Percentiles rank a stretch among this genome's conserved stretches.
Conservation (phyloP, 2,888 invertebrate species). For the Sesia bembeciformis region DNA sequence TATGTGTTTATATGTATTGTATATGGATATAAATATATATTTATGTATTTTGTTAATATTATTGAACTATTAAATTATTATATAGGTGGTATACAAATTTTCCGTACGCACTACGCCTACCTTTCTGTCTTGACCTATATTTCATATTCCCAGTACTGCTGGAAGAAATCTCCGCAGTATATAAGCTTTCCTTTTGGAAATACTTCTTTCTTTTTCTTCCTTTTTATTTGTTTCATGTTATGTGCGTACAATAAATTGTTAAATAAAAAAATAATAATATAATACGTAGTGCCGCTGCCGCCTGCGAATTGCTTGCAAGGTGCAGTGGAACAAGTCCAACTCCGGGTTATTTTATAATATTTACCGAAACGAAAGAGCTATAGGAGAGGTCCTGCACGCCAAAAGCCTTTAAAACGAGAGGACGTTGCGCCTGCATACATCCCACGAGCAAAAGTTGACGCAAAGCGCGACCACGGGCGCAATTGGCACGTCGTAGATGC, state of each 20-base stretch:
- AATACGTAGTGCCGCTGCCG: not conserved
- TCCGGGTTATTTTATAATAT: conserved; percentile 6
- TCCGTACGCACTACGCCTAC: no score
- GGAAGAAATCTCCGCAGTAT: no score
- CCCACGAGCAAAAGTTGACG: conserved; percentile 47
- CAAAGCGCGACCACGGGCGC: conserved; percentile 30
- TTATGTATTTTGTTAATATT: no score
- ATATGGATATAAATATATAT: no score
- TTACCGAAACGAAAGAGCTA: conserved; percentile 57
- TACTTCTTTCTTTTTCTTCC: not conserved
- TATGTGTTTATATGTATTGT: no score
- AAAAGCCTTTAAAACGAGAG: conserved; percentile 60
- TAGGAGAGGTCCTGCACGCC: conserved; percentile 60
- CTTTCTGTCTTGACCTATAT: no score
- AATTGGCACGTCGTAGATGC: conserved; percentile 37
- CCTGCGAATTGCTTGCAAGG: conserved; percentile 10
- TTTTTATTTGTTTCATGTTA: not conserved
- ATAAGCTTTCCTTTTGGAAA: not conserved
- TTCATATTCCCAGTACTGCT: no score
- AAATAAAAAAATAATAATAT: not conserved
- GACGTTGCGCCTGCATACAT: conserved; percentile 58
- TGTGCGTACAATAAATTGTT: not conserved
- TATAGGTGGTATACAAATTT: no score
- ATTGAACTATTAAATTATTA: no score
- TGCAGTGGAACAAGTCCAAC: no score